phyloP scores from a whole-genome alignment of 2,797 vertebrate species.

The Bradypodion ventrale region DNA sequence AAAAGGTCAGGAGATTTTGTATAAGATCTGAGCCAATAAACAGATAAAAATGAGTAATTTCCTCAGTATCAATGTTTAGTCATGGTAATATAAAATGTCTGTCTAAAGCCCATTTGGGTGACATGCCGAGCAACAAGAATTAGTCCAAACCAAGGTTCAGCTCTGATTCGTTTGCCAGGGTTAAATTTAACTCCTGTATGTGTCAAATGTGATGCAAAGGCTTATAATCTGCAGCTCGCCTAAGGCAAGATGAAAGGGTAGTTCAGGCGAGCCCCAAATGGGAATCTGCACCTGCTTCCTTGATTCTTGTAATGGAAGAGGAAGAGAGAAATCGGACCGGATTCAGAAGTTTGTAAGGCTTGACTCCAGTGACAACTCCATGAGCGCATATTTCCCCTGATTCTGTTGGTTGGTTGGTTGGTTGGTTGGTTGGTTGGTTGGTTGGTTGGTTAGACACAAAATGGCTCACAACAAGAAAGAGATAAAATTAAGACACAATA shows the following conservation, averaged over 20 bases:
- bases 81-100: constrained; percentile 48
- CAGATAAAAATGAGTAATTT: constrained; percentile 55
- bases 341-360: no score
- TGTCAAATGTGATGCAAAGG: background rate
- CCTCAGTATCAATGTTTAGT: constrained; percentile 44
- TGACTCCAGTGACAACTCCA: no score
- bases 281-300: background rate
- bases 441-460: no score
- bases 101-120: constrained; percentile 18
- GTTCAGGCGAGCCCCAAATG: no score
- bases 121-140: background rate
- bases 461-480: no score
- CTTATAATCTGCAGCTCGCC: background rate
- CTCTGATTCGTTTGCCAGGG: background rate
- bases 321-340: background rate
- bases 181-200: constrained; percentile 9
- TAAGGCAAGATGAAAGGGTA: background rate
- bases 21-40: constrained; percentile 49
- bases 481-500: no score
- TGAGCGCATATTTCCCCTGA: no score
- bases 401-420: no score
- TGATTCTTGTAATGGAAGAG: background rate
- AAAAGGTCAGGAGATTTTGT: constrained; percentile 49
- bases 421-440: no score
- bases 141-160: background rate